A percentile compares a stretch with the other conserved stretches of the same genome.
Conservation (phyloP, 2,113 vertebrate genomes). For the Daphoenositta chrysoptera region DNA sequence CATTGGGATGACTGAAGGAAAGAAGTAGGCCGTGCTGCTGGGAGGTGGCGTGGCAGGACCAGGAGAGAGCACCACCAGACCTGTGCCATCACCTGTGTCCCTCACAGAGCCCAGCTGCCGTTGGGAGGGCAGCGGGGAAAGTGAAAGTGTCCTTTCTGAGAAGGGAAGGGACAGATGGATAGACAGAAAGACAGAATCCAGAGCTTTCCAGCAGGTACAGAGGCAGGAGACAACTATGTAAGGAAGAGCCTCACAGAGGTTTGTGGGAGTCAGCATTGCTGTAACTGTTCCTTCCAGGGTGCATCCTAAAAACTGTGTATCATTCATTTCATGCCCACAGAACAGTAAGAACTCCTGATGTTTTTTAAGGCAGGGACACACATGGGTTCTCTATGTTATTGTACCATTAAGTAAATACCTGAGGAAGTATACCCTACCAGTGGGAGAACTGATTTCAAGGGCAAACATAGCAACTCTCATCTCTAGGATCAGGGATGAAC, state of each 20-base stretch:
- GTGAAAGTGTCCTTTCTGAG: not conserved
- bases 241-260: not conserved
- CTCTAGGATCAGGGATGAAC: not conserved
- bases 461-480: not conserved
- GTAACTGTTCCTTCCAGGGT: not conserved
- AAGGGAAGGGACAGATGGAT: not conserved
- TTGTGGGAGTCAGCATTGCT: not conserved
- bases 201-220: not conserved
- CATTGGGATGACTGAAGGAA: accelerated
- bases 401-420: not conserved
- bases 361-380: not conserved
- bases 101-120: not conserved
- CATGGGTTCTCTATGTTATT: not conserved
- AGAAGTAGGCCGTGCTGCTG: not conserved
- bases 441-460: not conserved
- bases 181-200: not conserved
- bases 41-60: not conserved
- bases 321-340: not conserved
- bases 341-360: not conserved
- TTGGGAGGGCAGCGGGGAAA: not conserved
- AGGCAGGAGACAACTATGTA: not conserved
- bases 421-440: not conserved
- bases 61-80: not conserved
- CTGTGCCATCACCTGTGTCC: not conserved
- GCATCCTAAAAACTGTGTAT: not conserved